Base-by-base conservation (phyloP, 1,140 invertebrate species). In the Acarapis woodi region DNA sequence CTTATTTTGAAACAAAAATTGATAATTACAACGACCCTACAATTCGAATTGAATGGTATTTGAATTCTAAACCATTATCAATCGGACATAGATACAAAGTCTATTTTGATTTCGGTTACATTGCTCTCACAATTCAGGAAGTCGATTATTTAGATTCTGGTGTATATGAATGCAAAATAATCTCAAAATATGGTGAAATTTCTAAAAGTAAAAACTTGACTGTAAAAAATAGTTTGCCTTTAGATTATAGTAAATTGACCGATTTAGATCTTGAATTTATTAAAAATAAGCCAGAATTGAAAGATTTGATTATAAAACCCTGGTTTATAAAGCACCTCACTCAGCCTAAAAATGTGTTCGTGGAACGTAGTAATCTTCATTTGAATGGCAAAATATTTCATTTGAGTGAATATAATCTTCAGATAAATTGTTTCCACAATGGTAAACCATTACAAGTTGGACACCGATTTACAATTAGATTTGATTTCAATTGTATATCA, bases 141-240 rank as follows among this genome's bases (percentile, higher is more conserved):
- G 73, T 90, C 8, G 71, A 87, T 42, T 75, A 76, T 38, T 80
- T 93, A 58, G 93, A 99, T 53, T 70, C 83, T 55, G 93, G 90
- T 26, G 73, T 88, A 3, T 94, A 93, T 53, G 82, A 82, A 64
- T 87, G 79, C 49, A 20, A 51, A 41, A 57, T 53, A 10, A 46
- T 44, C 8, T 61, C 61, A 41, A 43, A 41, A 3, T 41, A 57
- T 8, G 63, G 64, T 28, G 57, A 62, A 49, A 18, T 37, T 18
- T 14, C 12, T 10, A 32, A 29, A 21, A 21, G 25, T 3, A 15
- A 30, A 12, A 16, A 3, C 3, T 12, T 32, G n/a, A 19, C 18
- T 2, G 14, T 16, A 1, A 21, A 35, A 12, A 15, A 30, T 12
- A 34, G n/a, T n/a, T n/a, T n/a, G n/a, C n/a, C n/a, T n/a, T n/a